Conservation (phyloP, 2,113 vertebrate genomes). For the Solea senegalensis region DNA sequence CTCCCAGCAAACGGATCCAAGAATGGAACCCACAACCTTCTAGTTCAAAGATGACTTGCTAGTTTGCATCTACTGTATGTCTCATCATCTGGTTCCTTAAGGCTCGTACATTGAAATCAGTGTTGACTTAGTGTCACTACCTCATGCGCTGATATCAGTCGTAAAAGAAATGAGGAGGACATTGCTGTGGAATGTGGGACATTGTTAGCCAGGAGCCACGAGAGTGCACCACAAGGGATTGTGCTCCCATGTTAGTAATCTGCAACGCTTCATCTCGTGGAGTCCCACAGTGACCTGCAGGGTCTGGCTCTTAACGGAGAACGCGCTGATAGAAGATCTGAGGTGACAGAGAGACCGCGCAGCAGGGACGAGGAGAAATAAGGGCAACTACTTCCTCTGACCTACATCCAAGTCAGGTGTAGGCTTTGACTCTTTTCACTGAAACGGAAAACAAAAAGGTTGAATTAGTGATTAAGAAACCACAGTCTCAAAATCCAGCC, state of each 20-base stretch:
- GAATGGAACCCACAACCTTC: no score
- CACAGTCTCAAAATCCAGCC: no score
- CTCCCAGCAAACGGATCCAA: no score
- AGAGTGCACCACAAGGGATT: not conserved
- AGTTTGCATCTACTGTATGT: no score
- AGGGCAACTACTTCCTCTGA: slow-evolving; percentile 5
- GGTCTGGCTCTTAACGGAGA: not conserved
- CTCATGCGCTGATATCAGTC: no score
- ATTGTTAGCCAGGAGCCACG: not conserved
- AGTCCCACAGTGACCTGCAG: slow-evolving; percentile 9
- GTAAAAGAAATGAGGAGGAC: not conserved
- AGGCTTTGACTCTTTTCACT: no score
- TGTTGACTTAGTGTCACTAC: no score
- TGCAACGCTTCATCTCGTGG: not conserved
- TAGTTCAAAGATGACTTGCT: no score
- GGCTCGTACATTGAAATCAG: no score
- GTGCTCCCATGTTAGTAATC: slow-evolving; percentile 1
- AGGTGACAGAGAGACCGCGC: slow-evolving; percentile 14
- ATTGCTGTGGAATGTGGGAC: not conserved
- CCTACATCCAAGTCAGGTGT: not conserved
- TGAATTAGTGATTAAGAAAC: no score
- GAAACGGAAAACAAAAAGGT: no score
- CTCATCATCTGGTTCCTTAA: no score
- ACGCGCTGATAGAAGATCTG: slow-evolving; percentile 1
- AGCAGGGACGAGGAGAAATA: not conserved